These are phyloP conservation scores for Gambusia yucatana DNA, from an alignment of 2,797 vertebrate species.

Conservation along the genomic window DNA sequence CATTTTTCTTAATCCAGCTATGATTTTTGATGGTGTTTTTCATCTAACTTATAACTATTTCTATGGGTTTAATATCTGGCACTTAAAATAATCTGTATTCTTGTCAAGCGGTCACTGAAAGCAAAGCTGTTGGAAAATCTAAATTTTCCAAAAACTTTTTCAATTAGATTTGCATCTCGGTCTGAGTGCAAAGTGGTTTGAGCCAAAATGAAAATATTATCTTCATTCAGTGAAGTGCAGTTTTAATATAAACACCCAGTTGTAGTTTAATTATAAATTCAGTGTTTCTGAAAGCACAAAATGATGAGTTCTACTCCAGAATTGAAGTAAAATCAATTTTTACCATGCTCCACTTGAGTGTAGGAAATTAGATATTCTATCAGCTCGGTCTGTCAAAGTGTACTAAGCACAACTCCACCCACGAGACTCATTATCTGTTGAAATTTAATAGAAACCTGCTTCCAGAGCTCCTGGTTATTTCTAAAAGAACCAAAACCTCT, in stretches of 20 bases:
- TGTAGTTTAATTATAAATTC: neutral
- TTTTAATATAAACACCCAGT: neutral
- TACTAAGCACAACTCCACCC: neutral
- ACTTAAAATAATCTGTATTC: neutral
- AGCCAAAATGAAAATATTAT: neutral
- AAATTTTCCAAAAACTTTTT: neutral
- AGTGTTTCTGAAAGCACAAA: neutral
- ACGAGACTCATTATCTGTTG: slow-evolving; percentile 9
- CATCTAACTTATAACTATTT: neutral
- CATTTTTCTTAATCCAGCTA: too few species aligned
- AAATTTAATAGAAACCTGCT: slow-evolving; percentile 5
- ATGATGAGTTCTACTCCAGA: neutral
- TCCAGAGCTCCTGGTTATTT: slow-evolving; percentile 10
- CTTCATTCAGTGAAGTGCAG: neutral
- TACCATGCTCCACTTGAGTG: neutral
- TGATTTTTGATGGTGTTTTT: neutral
- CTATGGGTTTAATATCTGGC: neutral
- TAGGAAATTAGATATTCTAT: slow-evolving; percentile 1
- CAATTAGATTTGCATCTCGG: neutral
- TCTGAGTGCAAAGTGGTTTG: neutral
- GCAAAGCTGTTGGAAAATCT: neutral
- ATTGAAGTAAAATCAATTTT: neutral
- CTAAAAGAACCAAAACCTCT: slow-evolving; percentile 3
- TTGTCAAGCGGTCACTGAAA: neutral
- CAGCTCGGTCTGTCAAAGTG: neutral